These are phyloP conservation scores for Cantharis flavilabris DNA, from an alignment of 2,888 invertebrate genomes.

Conservation along the genomic window DNA sequence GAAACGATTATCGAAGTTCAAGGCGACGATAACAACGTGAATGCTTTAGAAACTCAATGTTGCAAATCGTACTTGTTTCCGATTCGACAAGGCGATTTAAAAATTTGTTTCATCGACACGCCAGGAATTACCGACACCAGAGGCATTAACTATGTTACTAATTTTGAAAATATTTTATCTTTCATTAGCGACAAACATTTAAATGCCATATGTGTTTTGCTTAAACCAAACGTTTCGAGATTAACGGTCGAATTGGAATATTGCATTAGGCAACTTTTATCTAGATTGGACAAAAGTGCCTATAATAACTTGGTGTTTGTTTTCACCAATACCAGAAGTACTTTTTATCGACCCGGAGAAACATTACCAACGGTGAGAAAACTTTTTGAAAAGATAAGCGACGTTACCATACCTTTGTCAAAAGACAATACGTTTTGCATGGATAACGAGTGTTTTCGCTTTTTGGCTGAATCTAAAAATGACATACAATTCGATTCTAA, in stretches of 20 bases:
- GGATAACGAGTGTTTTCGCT: slow-evolving; percentile 35
- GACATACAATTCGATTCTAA: neutral
- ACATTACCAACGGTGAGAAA: slow-evolving; percentile 36
- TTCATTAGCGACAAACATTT: slow-evolving; percentile 41
- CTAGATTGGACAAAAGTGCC: slow-evolving; percentile 42
- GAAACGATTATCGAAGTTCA: neutral
- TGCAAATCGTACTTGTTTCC: neutral
- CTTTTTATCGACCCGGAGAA: slow-evolving; percentile 39
- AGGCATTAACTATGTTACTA: slow-evolving; percentile 32
- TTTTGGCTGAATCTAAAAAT: neutral
- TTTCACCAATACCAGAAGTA: slow-evolving; percentile 40
- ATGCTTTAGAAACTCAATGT: neutral
- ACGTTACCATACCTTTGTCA: slow-evolving; percentile 33
- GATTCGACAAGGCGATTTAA: neutral
- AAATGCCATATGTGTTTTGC: slow-evolving; percentile 43
- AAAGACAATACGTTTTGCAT: slow-evolving; percentile 37
- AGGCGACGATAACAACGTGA: neutral
- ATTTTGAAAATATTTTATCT: slow-evolving; percentile 42
- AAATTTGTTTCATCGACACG: slow-evolving; percentile 42
- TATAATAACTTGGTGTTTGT: slow-evolving; percentile 43
- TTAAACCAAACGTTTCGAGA: slow-evolving; percentile 39
- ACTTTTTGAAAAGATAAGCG: slow-evolving; percentile 33
- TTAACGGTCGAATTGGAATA: slow-evolving; percentile 40
- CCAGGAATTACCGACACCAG: slow-evolving; percentile 43
- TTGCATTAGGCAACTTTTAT: slow-evolving; percentile 41